Conservation (phyloP, 2,113 vertebrate genomes). For the Acrocephalus arundinaceus region DNA sequence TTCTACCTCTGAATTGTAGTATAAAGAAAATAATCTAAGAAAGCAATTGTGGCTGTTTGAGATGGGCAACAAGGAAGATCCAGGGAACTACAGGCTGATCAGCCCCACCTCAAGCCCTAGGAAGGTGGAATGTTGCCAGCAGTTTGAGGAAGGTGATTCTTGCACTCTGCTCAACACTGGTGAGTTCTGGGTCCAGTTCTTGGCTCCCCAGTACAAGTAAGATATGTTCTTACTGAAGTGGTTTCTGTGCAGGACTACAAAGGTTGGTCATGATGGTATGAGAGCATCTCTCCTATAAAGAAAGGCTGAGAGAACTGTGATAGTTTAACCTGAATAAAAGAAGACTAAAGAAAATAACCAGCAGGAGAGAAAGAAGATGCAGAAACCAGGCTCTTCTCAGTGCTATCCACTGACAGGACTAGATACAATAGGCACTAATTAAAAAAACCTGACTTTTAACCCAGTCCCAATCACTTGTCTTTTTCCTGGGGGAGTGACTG, state of each 20-base stretch:
- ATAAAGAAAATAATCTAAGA: not conserved
- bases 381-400: not conserved
- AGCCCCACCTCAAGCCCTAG: not conserved
- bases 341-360: not conserved
- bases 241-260: not conserved
- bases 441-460: not conserved
- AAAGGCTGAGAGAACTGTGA: not conserved
- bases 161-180: not conserved
- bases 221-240: not conserved
- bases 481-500: not conserved
- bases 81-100: not conserved
- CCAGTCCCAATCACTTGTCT: not conserved
- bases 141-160: not conserved
- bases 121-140: not conserved
- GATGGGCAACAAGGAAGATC: not conserved
- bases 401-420: not conserved
- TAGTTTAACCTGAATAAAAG: not conserved
- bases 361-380: not conserved
- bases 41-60: not conserved
- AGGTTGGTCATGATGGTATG: rapidly evolving
- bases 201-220: not conserved
- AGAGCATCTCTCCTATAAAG: not conserved
- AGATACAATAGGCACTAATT: not conserved
- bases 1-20: not conserved
- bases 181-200: not conserved